phyloP scores from a whole-genome alignment of 1,140 invertebrate species.

The Nomia melanderi region DNA sequence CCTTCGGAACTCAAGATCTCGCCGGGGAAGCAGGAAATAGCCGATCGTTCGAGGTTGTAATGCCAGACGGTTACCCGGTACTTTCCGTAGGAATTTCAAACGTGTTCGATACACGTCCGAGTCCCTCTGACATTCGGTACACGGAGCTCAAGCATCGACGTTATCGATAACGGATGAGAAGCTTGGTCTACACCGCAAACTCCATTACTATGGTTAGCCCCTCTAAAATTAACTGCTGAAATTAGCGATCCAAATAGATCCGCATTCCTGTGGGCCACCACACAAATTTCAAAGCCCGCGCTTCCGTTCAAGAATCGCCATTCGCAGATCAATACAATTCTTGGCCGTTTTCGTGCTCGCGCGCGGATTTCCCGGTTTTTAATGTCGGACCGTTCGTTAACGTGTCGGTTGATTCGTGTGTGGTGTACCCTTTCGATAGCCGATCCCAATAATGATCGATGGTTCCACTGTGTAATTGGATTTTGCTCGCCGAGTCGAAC shows the following conservation, averaged over 20 bases:
- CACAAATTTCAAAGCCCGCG: conserved; percentile 47
- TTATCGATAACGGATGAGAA: conserved; percentile 66
- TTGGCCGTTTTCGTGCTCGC: conserved; percentile 13
- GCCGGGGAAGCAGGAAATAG: conserved; percentile 10
- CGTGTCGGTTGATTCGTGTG: not conserved
- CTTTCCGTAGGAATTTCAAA: conserved; percentile 52
- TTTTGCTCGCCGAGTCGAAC: not conserved
- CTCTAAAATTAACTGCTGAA: conserved; percentile 67
- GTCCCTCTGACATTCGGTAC: conserved; percentile 51
- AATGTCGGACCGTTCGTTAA: conserved; percentile 14
- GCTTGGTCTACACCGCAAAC: conserved; percentile 55
- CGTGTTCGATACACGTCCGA: conserved; percentile 51
- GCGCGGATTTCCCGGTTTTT: not conserved
- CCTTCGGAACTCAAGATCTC: not conserved
- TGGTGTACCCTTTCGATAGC: not conserved
- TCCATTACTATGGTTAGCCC: conserved; percentile 64
- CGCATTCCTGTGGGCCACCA: conserved; percentile 51
- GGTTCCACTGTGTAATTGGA: not conserved
- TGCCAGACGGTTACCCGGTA: conserved; percentile 20
- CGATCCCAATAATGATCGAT: not conserved
- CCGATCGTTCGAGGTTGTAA: conserved; percentile 25
- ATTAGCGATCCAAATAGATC: conserved; percentile 68
- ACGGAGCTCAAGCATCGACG: conserved; percentile 46
- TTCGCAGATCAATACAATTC: conserved; percentile 25
- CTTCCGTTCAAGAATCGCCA: conserved; percentile 40